Evolutionary conservation across 2,888 invertebrate genomes (phyloP).

Genomic region (Parnassius smintheus): DNA sequence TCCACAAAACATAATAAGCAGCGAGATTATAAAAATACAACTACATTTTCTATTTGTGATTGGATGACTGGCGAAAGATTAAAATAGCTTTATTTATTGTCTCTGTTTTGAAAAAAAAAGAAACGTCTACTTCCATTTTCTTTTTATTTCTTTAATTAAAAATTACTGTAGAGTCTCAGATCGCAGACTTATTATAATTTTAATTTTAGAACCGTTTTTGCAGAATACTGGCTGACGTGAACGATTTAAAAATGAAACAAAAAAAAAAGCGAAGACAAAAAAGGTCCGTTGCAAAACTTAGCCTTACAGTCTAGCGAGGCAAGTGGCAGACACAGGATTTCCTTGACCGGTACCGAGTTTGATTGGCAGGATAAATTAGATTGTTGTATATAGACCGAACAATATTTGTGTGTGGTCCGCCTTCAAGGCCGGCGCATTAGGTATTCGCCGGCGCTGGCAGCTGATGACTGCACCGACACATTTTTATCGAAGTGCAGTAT

Average conservation of each 20-base stretch:
- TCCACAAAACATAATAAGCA: not conserved
- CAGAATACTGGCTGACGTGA: too few species aligned
- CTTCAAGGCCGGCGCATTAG: conserved; percentile 48
- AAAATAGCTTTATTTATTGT: too few species aligned
- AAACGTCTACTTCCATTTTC: too few species aligned
- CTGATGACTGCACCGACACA: conserved; percentile 45
- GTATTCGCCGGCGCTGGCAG: conserved; percentile 38
- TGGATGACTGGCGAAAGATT: too few species aligned
- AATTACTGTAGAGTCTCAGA: too few species aligned
- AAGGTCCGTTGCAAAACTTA: conserved; percentile 9
- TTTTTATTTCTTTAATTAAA: too few species aligned
- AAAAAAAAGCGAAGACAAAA: not conserved
- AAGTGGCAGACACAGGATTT: conserved; percentile 22
- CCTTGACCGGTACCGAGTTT: conserved; percentile 27
- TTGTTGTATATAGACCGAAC: conserved; percentile 21
- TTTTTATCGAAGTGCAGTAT: conserved; percentile 41
- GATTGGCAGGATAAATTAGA: conserved; percentile 30
- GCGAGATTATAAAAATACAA: not conserved
- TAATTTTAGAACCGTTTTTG: too few species aligned
- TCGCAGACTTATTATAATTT: too few species aligned
- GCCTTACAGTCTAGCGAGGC: conserved; percentile 7
- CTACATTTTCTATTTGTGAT: not conserved
- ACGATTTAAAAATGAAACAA: conserved; percentile 6
- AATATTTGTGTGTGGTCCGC: conserved; percentile 39
- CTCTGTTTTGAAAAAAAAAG: too few species aligned